Evolutionary conservation across 2,888 invertebrate genomes (phyloP).

Genomic region (Flexamia atlantica): DNA sequence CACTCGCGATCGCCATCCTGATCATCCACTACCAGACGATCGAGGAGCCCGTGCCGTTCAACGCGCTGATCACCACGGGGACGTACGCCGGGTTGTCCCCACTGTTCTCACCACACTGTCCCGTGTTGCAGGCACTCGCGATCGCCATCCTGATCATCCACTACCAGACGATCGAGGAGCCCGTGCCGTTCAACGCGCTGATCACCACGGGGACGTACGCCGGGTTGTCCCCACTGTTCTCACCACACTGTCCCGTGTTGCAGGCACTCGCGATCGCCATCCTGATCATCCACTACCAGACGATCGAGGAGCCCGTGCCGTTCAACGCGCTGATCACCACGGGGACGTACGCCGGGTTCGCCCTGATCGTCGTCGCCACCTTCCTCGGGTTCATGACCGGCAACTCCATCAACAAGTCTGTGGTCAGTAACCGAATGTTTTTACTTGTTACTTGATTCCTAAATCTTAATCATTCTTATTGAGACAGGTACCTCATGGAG

Average conservation of each 20-base stretch:
- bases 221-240: constrained; percentile 70
- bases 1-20: constrained; percentile 69
- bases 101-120: no score
- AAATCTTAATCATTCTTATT: no score
- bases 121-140: constrained; percentile 68
- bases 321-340: constrained; percentile 68
- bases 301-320: constrained; percentile 67
- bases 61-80: constrained; percentile 68
- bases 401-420: constrained; percentile 70
- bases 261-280: constrained; percentile 70
- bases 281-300: constrained; percentile 70
- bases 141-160: constrained; percentile 70
- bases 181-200: constrained; percentile 65
- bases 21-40: constrained; percentile 71
- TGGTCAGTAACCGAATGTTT: constrained; percentile 68
- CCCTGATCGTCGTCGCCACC: constrained; percentile 70
- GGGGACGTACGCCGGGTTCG: constrained; percentile 70
- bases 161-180: constrained; percentile 70
- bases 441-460: no score
- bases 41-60: constrained; percentile 64
- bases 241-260: constrained; percentile 42
- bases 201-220: constrained; percentile 70
- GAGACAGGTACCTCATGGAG: no score
- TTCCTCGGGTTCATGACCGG: constrained; percentile 71
- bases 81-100: constrained; percentile 70